Conservation (phyloP, 2,888 invertebrate species). For the Silvanus unidentatus region DNA sequence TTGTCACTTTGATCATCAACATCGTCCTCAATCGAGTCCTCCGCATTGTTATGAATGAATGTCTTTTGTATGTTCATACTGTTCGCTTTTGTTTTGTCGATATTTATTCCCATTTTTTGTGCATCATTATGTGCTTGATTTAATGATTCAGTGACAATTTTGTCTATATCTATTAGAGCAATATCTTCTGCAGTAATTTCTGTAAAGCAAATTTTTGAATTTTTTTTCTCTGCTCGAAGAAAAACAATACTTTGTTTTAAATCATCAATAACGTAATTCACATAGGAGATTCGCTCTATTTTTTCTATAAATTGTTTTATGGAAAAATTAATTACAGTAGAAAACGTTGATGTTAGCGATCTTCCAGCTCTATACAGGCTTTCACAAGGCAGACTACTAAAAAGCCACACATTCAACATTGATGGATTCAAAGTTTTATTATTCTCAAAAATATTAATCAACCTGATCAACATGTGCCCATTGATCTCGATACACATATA, state of each 20-base stretch:
- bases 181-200: not conserved
- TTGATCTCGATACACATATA: conserved; percentile 15
- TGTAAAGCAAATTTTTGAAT: not conserved
- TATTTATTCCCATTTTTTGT: not conserved
- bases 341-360: conserved; percentile 11
- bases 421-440: not conserved
- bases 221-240: conserved; percentile 8
- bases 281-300: conserved; percentile 5
- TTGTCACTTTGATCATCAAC: too few species aligned
- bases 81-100: not conserved
- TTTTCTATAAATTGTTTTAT: conserved; percentile 8
- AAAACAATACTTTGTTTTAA: conserved; percentile 4
- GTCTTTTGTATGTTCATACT: not conserved
- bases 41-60: not conserved
- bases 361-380: conserved; percentile 6
- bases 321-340: conserved; percentile 13
- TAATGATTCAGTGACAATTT: not conserved
- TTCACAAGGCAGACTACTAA: conserved; percentile 12
- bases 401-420: conserved; percentile 4
- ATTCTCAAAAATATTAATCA: conserved; percentile 1
- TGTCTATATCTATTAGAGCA: not conserved
- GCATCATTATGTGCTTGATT: not conserved
- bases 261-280: conserved; percentile 6
- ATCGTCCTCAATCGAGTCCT: too few species aligned
- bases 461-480: conserved; percentile 7